A percentile compares a stretch with the other conserved stretches of the same genome.
phyloP scores from a whole-genome alignment of 2,797 vertebrate species.

The Prionace glauca region DNA sequence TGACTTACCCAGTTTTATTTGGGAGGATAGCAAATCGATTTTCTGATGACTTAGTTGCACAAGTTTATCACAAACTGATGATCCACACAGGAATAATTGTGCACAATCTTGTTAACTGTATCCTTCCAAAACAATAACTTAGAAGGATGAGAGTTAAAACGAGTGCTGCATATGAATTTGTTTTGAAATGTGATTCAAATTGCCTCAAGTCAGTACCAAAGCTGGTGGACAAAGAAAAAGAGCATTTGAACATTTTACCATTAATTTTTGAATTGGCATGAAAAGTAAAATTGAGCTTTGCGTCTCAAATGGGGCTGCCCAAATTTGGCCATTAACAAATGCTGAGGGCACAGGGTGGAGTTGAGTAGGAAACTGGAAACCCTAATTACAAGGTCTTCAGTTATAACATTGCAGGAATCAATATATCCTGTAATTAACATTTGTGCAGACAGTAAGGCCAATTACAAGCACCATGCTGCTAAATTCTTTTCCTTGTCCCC shows the following conservation, averaged over 20 bases:
- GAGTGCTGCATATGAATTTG: not conserved
- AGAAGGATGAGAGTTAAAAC: not conserved
- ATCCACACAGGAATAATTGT: not conserved
- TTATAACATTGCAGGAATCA: not conserved
- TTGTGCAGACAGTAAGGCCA: not conserved
- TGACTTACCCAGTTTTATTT: not conserved
- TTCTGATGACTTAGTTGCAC: not conserved
- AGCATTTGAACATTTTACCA: not conserved
- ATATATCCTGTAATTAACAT: not conserved
- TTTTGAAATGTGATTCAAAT: not conserved
- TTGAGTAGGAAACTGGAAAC: not conserved
- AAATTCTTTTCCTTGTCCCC: not conserved
- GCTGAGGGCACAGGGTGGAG: not conserved
- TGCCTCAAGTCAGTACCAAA: not conserved
- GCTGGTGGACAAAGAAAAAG: not conserved
- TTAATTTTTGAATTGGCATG: not conserved
- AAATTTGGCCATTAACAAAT: not conserved
- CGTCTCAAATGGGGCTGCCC: not conserved
- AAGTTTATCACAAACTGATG: not conserved
- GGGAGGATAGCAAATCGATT: not conserved
- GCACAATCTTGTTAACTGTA: not conserved
- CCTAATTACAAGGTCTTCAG: not conserved
- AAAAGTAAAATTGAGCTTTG: not conserved
- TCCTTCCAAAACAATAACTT: not conserved
- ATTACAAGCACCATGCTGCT: not conserved